Evolutionary conservation across 2,113 vertebrate species (phyloP), one percentile per base, ranked within the genome.

Genomic region (Oreotrochilus melanogaster): DNA sequence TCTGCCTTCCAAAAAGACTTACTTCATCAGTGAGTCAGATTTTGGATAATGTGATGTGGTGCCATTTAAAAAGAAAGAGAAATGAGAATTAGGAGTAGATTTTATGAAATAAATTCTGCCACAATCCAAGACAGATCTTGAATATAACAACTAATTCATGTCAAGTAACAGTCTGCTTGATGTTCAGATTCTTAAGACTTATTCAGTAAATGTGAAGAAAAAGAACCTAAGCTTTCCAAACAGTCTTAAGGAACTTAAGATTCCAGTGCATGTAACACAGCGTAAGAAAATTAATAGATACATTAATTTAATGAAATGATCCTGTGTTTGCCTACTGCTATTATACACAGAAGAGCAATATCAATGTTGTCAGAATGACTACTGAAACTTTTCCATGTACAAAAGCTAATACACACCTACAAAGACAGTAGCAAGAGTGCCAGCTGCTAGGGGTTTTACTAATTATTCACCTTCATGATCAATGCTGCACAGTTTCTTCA

Each of bases 1-100:
- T 91, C 91, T 95, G 94, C 93, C 92, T 92, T 96, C 95, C 87
- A 35, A 88, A 57, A 95, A 79, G 89, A 65, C 64, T 85, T 89
- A 72, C 53, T 93, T 92, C 65, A 74, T 24, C 80, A 89, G 48
- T 91, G 83, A 96, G 58, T 66, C 81, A 92, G 76, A 69, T 66
- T 93, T 89, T 92, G 95, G 91, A 95, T 93, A 89, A 84, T 60
- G 84, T 92, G 87, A 84, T 58, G 86, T 53, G 19, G 47, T 92
- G 78, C 85, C 86, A 90, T 75, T 96, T 95, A 91, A 93, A 96
- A 89, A 80, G 60, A 72, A 89, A 88, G n/a, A 88, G 56, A 89
- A 87, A 69, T 58, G 21, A n/a, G 7, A 35, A 71, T 6, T 39
- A 72, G 14, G 28, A 67, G 35, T 12, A 89, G 62, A 76, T n/a